Base-by-base conservation (phyloP, 1,140 invertebrate genomes). In the Marisa cornuarietis region DNA sequence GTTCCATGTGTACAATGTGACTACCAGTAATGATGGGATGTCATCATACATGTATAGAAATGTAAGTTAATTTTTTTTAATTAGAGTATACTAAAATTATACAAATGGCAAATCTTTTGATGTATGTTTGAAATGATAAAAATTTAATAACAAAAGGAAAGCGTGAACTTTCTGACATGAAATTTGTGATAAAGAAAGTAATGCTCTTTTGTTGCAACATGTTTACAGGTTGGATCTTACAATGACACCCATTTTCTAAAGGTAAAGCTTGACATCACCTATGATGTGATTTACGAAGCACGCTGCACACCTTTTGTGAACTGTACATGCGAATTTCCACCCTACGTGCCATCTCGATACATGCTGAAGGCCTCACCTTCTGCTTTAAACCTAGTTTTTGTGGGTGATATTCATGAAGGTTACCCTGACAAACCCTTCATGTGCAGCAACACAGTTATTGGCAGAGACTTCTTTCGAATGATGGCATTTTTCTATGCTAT, bases 401-500 rank as follows among this genome's bases (percentile, higher is more conserved):
- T 90, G 6, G 88, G 86, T 24, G 85, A 89, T 65, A 82, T 90
- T n/a, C 89, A 90, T 79, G 42, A 81, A 18, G 22, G 77, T 8
- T 74, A 83, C 49, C 82, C 85, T 26, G 72, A 73, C 31, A 81
- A 85, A 24, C 75, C 82, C 10, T 82, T 84, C 20, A 71, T 75
- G 14, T 90, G 90, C 81, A 88, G 90, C 54, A 49, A 74, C 4
- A 87, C 90, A 18, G 83, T 87, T 71, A 85, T 85, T 14, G 82
- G 79, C 7, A 62, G 73, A 22, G 85, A 86, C 49, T 88, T 90
- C 75, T 86, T 89, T 76, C 86, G 85, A 71, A 65, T 89, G 65
- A 79, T 90, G 73, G 90, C 89, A 14, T 90, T 90, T 80, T 88
- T 90, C 82, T 90, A 87, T 76, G 88, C 88, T 31, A 87, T 90